phyloP scores from a whole-genome alignment of 2,113 vertebrate genomes.

The Plestiodon gilberti region DNA sequence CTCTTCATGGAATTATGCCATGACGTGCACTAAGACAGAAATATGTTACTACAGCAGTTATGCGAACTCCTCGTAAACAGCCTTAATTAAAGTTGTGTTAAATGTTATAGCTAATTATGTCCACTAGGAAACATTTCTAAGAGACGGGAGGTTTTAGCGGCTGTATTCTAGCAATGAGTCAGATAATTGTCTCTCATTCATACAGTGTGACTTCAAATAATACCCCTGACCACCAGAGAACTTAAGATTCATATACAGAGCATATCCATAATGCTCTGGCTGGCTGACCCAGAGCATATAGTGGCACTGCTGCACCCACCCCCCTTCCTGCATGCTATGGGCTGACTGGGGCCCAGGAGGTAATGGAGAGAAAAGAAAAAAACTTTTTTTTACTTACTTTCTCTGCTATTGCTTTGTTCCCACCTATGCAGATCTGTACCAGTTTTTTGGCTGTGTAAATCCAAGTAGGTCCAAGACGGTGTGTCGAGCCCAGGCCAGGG shows the following conservation, averaged over 20 bases:
- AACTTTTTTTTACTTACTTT: too few relatives aligned
- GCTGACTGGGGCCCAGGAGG: too few relatives aligned
- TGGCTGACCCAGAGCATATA: background rate
- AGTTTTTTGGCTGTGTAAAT: too few relatives aligned
- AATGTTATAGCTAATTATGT: background rate
- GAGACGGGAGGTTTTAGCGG: background rate
- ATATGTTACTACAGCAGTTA: background rate
- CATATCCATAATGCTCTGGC: background rate
- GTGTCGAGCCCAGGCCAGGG: too few relatives aligned
- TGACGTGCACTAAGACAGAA: background rate
- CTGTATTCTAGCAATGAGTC: background rate
- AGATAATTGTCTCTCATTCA: background rate
- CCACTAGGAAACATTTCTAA: background rate
- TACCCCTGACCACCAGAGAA: background rate
- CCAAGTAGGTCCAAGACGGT: too few relatives aligned
- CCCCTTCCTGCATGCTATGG: too few relatives aligned
- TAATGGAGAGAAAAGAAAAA: too few relatives aligned
- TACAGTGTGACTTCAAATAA: too few relatives aligned
- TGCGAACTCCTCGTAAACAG: background rate
- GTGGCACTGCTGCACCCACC: background rate
- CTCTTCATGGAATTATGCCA: background rate
- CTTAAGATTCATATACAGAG: background rate
- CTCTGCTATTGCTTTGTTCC: too few relatives aligned
- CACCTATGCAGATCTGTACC: too few relatives aligned
- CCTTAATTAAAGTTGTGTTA: slow-evolving; percentile 10